Percentiles rank a stretch among this genome's conserved stretches.
Evolutionary conservation across 2,888 invertebrate species (phyloP).

Genomic region (Drosophila leonis): DNA sequence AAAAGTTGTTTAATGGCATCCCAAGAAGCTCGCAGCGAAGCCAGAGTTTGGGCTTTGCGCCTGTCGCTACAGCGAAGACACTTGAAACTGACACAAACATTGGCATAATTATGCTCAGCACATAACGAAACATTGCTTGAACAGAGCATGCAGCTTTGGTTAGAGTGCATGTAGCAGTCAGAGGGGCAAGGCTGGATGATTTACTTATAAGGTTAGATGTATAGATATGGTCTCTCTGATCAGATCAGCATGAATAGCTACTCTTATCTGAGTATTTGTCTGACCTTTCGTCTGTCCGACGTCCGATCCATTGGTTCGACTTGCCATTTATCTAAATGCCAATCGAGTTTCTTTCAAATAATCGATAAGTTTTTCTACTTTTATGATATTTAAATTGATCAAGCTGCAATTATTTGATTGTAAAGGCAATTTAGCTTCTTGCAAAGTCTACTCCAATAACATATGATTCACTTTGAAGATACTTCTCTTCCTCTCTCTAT

Average conservation of each 20-base stretch:
- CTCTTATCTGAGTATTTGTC: not conserved
- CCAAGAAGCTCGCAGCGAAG: conserved; percentile 33
- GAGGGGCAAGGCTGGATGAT: not conserved
- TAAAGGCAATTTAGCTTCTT: not conserved
- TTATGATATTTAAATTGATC: too few relatives aligned
- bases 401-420: too few relatives aligned
- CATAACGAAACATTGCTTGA: not conserved
- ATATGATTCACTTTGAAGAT: too few relatives aligned
- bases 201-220: not conserved
- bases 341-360: too few relatives aligned
- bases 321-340: too few relatives aligned
- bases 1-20: conserved; percentile 53
- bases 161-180: not conserved
- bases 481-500: not conserved
- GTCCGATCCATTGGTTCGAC: too few relatives aligned
- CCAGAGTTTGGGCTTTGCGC: not conserved
- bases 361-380: too few relatives aligned
- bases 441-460: too few relatives aligned
- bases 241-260: not conserved
- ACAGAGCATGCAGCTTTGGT: not conserved
- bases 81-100: conserved; percentile 65
- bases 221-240: not conserved
- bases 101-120: conserved; percentile 56
- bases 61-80: conserved; percentile 13
- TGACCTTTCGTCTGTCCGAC: not conserved